phyloP scores from a whole-genome alignment of 1,140 invertebrate species.

The Mesaphorura yosii region DNA sequence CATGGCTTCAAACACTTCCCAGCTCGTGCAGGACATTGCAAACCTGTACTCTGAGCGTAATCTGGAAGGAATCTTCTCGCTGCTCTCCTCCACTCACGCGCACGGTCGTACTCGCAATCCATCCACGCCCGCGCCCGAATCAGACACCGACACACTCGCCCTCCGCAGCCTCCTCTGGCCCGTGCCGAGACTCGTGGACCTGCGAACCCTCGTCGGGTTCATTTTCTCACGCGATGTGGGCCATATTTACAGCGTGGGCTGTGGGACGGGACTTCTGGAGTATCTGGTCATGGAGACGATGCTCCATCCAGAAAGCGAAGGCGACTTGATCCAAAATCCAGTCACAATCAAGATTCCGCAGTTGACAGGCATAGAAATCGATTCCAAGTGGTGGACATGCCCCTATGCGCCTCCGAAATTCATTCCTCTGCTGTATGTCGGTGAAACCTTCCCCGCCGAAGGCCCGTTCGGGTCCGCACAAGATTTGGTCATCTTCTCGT shows the following conservation, averaged over 20 bases:
- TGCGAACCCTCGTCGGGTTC: conserved; percentile 4
- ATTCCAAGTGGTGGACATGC: conserved; percentile 49
- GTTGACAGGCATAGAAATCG: conserved; percentile 45
- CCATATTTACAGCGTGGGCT: conserved; percentile 40
- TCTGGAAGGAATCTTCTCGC: background rate
- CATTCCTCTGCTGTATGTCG: conserved; percentile 39
- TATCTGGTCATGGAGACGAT: conserved; percentile 41
- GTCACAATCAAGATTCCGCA: background rate
- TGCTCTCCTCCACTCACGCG: background rate
- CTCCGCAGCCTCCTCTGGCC: conserved; percentile 21
- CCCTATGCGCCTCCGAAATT: conserved; percentile 46
- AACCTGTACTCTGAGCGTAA: background rate
- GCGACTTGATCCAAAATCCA: background rate
- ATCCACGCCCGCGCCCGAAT: background rate
- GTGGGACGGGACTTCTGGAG: conserved; percentile 46
- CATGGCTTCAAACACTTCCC: background rate
- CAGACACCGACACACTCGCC: background rate
- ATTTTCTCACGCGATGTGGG: conserved; percentile 12
- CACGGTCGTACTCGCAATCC: background rate
- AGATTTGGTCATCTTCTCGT: conserved; percentile 49
- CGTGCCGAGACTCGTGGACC: conserved; percentile 11
- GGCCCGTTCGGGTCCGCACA: conserved; percentile 17
- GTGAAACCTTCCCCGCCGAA: conserved; percentile 18
- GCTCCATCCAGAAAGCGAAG: too few species aligned
- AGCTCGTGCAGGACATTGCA: background rate